Evolutionary conservation across 2,888 invertebrate genomes (phyloP).

Genomic region (Macaria liturata): DNA sequence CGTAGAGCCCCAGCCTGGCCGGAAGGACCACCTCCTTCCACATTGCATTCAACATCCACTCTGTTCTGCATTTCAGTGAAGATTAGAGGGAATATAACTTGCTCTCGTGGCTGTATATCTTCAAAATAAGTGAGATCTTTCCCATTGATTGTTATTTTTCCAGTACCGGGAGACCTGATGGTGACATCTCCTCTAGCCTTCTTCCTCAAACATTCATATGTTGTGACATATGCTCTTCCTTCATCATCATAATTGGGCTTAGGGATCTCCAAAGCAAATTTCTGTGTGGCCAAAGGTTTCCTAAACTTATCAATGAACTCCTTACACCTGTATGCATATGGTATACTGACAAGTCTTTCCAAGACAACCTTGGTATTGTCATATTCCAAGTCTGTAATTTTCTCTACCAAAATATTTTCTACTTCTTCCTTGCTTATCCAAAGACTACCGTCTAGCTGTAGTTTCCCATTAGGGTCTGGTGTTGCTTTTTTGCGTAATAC

Average conservation of each 20-base stretch:
- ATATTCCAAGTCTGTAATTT: conserved; percentile 87
- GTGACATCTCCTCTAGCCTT: conserved; percentile 90
- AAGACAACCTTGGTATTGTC: conserved; percentile 88
- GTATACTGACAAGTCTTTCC: conserved; percentile 87
- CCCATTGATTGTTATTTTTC: conserved; percentile 92
- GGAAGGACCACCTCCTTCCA: conserved; percentile 88
- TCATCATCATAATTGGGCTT: conserved; percentile 87
- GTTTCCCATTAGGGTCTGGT: conserved; percentile 83
- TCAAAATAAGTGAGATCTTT: conserved; percentile 90
- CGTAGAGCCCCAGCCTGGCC: conserved; percentile 95
- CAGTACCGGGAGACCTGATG: conserved; percentile 91
- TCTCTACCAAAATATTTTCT: conserved; percentile 86
- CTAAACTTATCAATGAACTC: conserved; percentile 90
- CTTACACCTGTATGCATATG: conserved; percentile 87
- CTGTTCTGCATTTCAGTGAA: conserved; percentile 89
- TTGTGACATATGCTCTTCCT: conserved; percentile 88
- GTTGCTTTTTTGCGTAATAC: conserved; percentile 85
- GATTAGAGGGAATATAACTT: conserved; percentile 93
- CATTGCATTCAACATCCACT: conserved; percentile 92
- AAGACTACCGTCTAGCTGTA: conserved; percentile 64
- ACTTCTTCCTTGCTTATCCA: conserved; percentile 88
- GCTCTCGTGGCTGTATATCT: conserved; percentile 88
- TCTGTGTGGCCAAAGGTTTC: conserved; percentile 83
- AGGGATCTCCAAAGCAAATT: conserved; percentile 84
- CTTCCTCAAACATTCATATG: conserved; percentile 89